Conservation (phyloP, 2,797 vertebrate species). For the Pampus argenteus region DNA sequence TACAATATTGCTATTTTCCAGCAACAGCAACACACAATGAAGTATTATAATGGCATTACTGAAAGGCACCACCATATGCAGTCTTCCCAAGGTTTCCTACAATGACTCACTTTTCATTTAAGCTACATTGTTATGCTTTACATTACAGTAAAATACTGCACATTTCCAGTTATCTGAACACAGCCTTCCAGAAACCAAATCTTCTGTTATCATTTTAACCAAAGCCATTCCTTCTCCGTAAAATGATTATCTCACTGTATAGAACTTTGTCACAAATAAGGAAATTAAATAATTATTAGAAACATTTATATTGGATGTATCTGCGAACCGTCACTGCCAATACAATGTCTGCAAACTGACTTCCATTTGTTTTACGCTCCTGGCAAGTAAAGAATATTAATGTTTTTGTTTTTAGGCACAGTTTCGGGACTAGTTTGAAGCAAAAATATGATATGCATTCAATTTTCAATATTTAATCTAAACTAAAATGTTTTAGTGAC, state of each 20-base stretch:
- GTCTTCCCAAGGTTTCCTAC: constrained; percentile 11
- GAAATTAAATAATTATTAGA: background rate
- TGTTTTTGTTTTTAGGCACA: too few relatives aligned
- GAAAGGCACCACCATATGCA: constrained; percentile 8
- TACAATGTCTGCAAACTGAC: background rate
- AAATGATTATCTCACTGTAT: background rate
- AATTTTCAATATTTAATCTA: too few relatives aligned
- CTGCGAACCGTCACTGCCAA: background rate
- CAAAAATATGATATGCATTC: too few relatives aligned
- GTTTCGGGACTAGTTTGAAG: too few relatives aligned
- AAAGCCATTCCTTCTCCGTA: background rate
- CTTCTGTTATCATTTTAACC: background rate
- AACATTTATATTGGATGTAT: background rate
- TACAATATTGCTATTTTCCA: constrained; percentile 24
- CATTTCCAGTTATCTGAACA: background rate
- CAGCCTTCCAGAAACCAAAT: background rate
- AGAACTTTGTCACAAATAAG: background rate
- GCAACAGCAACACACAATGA: constrained; percentile 15
- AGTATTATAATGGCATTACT: constrained; percentile 20
- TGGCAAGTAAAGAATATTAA: too few relatives aligned
- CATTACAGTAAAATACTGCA: background rate
- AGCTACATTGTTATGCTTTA: constrained; percentile 13
- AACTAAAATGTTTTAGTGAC: too few relatives aligned
- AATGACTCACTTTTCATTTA: constrained; percentile 28
- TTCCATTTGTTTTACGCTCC: background rate